Conservation (phyloP, 92 coral and sea anemone genomes). For the Blastomussa wellsi region DNA sequence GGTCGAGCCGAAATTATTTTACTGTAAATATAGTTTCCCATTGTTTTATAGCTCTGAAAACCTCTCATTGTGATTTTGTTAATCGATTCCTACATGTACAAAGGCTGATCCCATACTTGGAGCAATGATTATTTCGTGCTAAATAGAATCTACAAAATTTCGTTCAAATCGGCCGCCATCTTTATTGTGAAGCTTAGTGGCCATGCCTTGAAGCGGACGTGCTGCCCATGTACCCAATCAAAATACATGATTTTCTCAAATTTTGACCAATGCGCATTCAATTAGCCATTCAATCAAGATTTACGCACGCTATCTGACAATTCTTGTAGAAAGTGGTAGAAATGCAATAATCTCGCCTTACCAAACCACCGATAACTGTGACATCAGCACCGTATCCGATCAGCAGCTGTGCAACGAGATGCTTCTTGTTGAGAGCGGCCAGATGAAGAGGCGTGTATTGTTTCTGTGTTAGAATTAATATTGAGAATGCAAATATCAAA, state of each 20-base stretch:
- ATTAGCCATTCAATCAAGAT: no score
- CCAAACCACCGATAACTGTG: conserved; percentile 83
- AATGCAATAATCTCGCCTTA: conserved; percentile 16
- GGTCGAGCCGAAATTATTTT: not conserved
- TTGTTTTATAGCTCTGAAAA: not conserved
- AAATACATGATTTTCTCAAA: not conserved
- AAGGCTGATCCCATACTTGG: not conserved
- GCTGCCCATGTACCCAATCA: not conserved
- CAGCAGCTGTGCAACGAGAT: conserved; percentile 78
- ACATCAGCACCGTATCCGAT: conserved; percentile 92
- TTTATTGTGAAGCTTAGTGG: not conserved
- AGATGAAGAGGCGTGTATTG: conserved; percentile 83
- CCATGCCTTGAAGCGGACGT: not conserved
- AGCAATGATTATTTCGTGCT: not conserved
- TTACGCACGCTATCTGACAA: no score
- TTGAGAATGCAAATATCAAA: not conserved
- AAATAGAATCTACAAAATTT: not conserved
- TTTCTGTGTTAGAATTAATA: conserved; percentile 61
- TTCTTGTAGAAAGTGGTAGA: not conserved
- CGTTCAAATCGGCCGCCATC: conserved; percentile 6
- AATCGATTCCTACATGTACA: not conserved
- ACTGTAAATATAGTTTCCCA: not conserved
- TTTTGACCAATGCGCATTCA: conserved; percentile 1
- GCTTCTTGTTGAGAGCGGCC: conserved; percentile 78
- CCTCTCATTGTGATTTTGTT: not conserved